Conservation (phyloP, 1,140 invertebrate genomes). For the Drosophila sucinea region DNA sequence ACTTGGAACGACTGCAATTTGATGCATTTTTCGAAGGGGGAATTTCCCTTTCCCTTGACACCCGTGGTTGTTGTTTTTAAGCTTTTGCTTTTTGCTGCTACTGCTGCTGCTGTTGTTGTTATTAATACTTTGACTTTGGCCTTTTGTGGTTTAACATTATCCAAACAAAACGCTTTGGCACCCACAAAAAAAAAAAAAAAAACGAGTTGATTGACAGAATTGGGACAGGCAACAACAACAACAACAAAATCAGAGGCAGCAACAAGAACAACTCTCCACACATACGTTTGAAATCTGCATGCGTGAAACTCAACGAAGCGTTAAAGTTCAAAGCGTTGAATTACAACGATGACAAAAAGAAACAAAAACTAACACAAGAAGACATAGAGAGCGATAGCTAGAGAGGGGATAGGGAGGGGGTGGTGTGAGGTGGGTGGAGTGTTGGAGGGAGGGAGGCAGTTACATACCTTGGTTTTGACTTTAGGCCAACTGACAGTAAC, state of each 20-base stretch:
- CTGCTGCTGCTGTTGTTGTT: conserved; percentile 40
- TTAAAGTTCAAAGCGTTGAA: conserved; percentile 79
- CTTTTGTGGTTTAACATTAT: conserved; percentile 78
- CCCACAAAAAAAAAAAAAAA: conserved; percentile 66
- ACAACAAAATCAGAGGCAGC: conserved; percentile 40
- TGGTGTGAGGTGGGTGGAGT: conserved; percentile 7
- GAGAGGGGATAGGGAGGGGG: not conserved
- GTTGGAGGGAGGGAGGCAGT: not conserved
- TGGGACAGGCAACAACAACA: conserved; percentile 48
- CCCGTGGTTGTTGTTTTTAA: not conserved
- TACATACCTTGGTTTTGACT: conserved; percentile 69
- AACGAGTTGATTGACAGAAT: conserved; percentile 81
- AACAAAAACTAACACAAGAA: not conserved
- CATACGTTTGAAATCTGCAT: conserved; percentile 75
- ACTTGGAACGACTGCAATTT: conserved; percentile 51
- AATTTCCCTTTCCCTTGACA: conserved; percentile 49
- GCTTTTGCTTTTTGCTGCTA: too few species aligned
- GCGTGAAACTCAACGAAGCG: conserved; percentile 79
- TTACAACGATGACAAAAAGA: conserved; percentile 58
- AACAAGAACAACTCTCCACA: conserved; percentile 35
- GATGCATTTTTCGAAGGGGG: conserved; percentile 47
- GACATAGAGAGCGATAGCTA: conserved; percentile 16
- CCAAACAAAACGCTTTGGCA: conserved; percentile 79
- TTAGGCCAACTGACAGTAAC: conserved; percentile 33
- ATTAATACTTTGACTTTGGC: conserved; percentile 79